These are phyloP conservation scores for Griposia aprilina DNA, from an alignment of 2,888 invertebrate species.

Conservation along the genomic window DNA sequence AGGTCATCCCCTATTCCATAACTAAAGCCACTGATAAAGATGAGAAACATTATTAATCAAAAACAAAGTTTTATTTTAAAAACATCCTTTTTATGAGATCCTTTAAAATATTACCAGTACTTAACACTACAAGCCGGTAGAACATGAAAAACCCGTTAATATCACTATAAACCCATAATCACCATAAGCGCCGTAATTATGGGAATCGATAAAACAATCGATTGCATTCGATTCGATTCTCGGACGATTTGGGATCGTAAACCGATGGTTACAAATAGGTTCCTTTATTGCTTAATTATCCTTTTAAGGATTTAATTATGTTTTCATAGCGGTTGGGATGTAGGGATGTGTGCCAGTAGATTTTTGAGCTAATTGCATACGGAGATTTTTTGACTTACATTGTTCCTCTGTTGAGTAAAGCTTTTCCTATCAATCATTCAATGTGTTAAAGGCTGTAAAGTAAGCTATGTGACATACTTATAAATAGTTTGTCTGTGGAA, in stretches of 20 bases:
- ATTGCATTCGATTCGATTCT: constrained; percentile 64
- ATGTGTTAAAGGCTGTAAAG: not conserved
- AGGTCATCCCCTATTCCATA: not conserved
- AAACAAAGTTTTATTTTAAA: constrained; percentile 10
- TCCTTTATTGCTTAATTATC: constrained; percentile 68
- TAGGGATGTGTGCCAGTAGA: constrained; percentile 45
- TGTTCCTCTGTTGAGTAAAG: not conserved
- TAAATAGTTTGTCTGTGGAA: no score
- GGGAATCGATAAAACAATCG: constrained; percentile 69
- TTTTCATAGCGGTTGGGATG: constrained; percentile 61
- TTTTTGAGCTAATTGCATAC: not conserved
- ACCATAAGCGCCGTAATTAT: constrained; percentile 67
- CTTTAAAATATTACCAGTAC: constrained; percentile 56
- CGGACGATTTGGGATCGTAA: constrained; percentile 69
- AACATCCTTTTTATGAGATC: constrained; percentile 28
- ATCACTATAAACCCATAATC: constrained; percentile 59
- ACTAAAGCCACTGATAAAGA: not conserved
- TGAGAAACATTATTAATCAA: not conserved
- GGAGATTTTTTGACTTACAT: no score
- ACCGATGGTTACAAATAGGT: constrained; percentile 72
- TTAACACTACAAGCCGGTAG: constrained; percentile 60
- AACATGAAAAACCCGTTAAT: constrained; percentile 64
- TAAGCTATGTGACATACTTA: not conserved
- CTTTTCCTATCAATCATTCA: no score
- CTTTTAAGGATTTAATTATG: constrained; percentile 68